Conservation (phyloP, 2,888 invertebrate genomes). For the Glyphotaelius pellucidus region DNA sequence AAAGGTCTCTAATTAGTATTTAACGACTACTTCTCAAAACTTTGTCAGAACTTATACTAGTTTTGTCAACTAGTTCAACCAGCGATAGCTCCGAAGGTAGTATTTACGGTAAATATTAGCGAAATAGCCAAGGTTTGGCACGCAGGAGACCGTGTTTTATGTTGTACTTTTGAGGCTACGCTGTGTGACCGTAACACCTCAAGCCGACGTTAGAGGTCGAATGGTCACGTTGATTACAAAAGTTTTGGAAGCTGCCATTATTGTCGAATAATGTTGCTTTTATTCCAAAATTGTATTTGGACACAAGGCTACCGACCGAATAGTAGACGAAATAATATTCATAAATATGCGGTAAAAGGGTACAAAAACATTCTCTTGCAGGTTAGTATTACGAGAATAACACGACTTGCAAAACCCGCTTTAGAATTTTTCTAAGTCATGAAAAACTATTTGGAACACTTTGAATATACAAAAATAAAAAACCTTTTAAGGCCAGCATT, state of each 20-base stretch:
- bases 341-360: not conserved
- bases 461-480: not conserved
- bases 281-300: conserved; percentile 2
- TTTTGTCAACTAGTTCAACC: conserved; percentile 31
- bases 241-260: conserved; percentile 41
- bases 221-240: conserved; percentile 51
- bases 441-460: not conserved
- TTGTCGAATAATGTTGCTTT: conserved; percentile 21
- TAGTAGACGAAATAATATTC: not conserved
- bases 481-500: too few relatives aligned
- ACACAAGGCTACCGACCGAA: not conserved
- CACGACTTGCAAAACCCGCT: too few relatives aligned
- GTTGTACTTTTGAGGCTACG: conserved; percentile 24
- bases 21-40: conserved; percentile 19
- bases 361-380: not conserved
- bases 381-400: not conserved
- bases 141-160: conserved; percentile 23
- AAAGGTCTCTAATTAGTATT: conserved; percentile 29
- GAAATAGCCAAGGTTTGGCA: conserved; percentile 20
- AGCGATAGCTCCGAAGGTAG: conserved; percentile 35
- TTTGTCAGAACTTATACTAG: conserved; percentile 42
- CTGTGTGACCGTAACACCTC: conserved; percentile 23
- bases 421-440: too few relatives aligned
- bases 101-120: conserved; percentile 26
- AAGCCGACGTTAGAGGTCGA: conserved; percentile 8